Conservation (phyloP, 2,113 vertebrate genomes). For the Trichechus manatus region DNA sequence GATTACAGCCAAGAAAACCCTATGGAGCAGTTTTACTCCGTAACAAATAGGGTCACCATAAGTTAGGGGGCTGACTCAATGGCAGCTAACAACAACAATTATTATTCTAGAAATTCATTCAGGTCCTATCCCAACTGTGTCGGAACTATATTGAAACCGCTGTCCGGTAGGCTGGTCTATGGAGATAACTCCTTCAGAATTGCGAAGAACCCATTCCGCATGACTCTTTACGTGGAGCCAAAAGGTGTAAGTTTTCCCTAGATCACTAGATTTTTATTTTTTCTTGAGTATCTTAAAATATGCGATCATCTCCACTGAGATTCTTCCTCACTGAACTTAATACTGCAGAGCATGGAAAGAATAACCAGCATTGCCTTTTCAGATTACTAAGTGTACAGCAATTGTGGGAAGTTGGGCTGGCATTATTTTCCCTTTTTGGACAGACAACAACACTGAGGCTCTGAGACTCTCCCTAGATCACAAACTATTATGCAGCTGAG, state of each 20-base stretch:
- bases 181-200: background rate
- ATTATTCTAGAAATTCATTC: background rate
- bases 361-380: background rate
- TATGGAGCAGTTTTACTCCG: background rate
- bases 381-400: background rate
- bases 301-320: background rate
- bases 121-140: background rate
- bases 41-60: background rate
- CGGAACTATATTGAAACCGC: background rate
- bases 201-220: background rate
- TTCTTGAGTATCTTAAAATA: background rate
- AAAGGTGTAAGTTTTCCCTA: background rate
- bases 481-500: too few species aligned
- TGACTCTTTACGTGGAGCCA: background rate
- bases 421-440: background rate
- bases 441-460: background rate
- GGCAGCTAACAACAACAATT: background rate
- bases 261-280: background rate
- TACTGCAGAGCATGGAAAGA: background rate
- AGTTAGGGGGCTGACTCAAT: background rate
- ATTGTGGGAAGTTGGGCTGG: rapidly evolving
- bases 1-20: background rate
- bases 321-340: background rate
- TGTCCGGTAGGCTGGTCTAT: too few species aligned
- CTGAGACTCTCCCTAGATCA: background rate